Evolutionary conservation across 2,113 vertebrate species (phyloP), one percentile per base, ranked within the genome.

Genomic region (Garra rufa): DNA sequence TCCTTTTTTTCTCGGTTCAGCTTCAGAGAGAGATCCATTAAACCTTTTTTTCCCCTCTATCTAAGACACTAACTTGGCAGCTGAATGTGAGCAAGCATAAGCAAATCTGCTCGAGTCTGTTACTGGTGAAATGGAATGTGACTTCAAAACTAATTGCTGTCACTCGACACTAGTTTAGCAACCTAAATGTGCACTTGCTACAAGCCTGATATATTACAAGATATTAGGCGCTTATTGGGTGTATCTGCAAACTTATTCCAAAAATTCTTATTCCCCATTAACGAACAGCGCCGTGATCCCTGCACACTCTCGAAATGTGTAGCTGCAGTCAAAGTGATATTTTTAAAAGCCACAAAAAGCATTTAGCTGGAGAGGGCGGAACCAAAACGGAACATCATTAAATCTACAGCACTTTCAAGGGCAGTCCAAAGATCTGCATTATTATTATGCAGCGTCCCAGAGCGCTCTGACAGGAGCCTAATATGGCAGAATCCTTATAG

Each of bases 401-500:
- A 82, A 82, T 65, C 81, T 57, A 74, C 48, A 41, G 28, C 59
- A 41, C 52, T 76, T 83, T 61, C 75, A 76, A 84, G 82, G 82
- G 75, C 70, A 69, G 75, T 44, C n/a, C 61, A 57, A 67, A 85
- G 73, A 70, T 63, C 63, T 57, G 74, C 44, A 48, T 82, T 85
- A 89, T 87, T 86, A 84, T 82, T 50, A 85, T 52, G 26, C 67
- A 52, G 81, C 52, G 19, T 83, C 75, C 74, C 80, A 38, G 76
- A 63, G 67, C 46, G 24, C 80, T 71, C 77, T 84, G 88, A 87
- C 81, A 85, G 44, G 21, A 82, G 77, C 34, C 74, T 85, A 86
- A 84, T 63, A 84, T 86, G 79, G 65, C 44, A 84, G 71, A 83
- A 88, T 87, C 84, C 71, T 87, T 84, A 84, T 83, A 85, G 79